Conservation (phyloP, 37 sponge, comb jelly and placozoan species). For the Theonella swinhoei region DNA sequence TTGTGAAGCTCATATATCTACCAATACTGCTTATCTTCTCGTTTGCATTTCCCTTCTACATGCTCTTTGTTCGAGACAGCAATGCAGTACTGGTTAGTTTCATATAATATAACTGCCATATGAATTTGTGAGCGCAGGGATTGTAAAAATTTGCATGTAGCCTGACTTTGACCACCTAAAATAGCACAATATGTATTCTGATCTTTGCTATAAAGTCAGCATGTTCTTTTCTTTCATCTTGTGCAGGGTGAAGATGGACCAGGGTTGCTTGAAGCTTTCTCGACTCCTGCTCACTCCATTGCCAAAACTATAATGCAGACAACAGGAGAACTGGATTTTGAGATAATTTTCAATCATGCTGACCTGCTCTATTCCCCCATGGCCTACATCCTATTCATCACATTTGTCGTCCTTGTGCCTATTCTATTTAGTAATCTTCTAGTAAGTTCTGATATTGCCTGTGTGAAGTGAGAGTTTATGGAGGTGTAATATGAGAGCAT, state of each 20-base stretch:
- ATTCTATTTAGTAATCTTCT: conserved; percentile 20
- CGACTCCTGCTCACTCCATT: background rate
- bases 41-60: conserved; percentile 35
- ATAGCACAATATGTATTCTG: no score
- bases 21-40: conserved; percentile 20
- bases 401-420: conserved; percentile 22
- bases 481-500: no score
- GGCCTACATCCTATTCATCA: conserved; percentile 15
- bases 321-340: background rate
- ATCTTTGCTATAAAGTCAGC: no score
- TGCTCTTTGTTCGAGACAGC: conserved; percentile 9
- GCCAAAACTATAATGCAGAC: background rate
- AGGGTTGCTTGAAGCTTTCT: background rate
- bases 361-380: conserved; percentile 15
- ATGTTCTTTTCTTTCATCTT: no score
- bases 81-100: background rate
- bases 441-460: background rate
- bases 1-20: conserved; percentile 18
- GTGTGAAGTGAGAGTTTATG: no score
- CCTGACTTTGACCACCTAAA: no score
- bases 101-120: no score
- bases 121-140: no score
- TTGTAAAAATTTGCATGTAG: no score
- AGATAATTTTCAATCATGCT: no score
- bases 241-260: background rate